Percentiles rank a stretch among this genome's conserved stretches.
These are phyloP conservation scores for Anarhynchus alexandrinus DNA, from an alignment of 2,113 vertebrate genomes.

Conservation along the genomic window DNA sequence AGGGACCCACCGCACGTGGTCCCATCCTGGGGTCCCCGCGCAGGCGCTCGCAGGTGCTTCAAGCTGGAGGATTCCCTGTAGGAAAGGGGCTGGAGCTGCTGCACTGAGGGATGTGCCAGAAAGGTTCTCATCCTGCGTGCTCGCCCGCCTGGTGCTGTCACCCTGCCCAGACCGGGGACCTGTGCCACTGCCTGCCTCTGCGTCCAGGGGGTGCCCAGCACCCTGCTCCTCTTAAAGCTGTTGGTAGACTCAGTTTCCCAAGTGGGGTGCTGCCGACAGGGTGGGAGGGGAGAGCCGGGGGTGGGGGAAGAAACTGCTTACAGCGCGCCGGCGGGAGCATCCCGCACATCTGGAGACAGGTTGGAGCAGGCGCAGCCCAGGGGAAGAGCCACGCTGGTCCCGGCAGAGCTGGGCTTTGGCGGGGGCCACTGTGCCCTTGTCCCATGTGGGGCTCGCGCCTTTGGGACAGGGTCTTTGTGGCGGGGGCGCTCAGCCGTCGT, in stretches of 20 bases:
- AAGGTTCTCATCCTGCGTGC: fast-evolving
- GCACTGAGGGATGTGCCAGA: neutral
- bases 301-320: neutral
- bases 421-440: neutral
- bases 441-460: neutral
- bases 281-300: neutral
- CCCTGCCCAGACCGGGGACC: neutral
- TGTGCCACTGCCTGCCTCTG: fast-evolving
- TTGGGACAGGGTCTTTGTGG: neutral
- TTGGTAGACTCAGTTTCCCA: neutral
- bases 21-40: fast-evolving
- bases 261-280: neutral
- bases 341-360: neutral
- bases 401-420: fast-evolving
- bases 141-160: neutral
- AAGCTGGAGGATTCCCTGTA: neutral
- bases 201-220: neutral
- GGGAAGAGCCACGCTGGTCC: neutral
- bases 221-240: neutral
- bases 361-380: too few species aligned
- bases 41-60: neutral
- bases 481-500: fast-evolving
- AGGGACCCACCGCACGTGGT: fast-evolving
- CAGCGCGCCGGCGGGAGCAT: fast-evolving
- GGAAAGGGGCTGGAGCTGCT: neutral